Conservation (phyloP, 2,888 invertebrate species). For the Stegana nigrithorax region DNA sequence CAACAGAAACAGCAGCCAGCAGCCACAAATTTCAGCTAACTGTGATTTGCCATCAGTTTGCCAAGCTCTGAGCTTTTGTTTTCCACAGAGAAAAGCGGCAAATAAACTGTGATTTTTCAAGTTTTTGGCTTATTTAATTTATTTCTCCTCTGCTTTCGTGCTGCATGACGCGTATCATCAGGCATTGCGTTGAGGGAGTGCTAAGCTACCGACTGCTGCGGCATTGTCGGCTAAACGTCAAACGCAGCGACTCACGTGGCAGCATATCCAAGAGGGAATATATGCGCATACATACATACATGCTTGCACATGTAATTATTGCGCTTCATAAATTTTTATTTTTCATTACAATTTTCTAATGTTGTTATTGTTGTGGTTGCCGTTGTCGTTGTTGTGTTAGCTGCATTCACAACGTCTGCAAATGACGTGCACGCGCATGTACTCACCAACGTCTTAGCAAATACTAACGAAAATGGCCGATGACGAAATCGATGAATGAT, state of each 20-base stretch:
- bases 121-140: background rate
- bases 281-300: too few relatives aligned
- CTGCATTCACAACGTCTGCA: too few relatives aligned
- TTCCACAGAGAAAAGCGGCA: background rate
- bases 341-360: background rate
- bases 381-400: too few relatives aligned
- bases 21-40: background rate
- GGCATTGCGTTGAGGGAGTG: too few relatives aligned
- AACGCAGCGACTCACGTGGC: too few relatives aligned
- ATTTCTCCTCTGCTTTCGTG: background rate
- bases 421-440: too few relatives aligned
- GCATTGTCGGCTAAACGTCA: background rate
- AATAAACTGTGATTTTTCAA: background rate
- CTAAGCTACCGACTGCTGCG: too few relatives aligned
- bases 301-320: background rate
- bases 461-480: background rate
- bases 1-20: background rate
- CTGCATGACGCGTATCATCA: too few relatives aligned
- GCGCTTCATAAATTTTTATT: background rate
- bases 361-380: too few relatives aligned
- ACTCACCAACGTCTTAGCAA: too few relatives aligned
- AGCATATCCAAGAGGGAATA: background rate
- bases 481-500: constrained; percentile 8
- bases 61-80: background rate
- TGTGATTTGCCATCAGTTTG: too few relatives aligned